Evolutionary conservation across 2,888 invertebrate species (phyloP), one percentile per base, ranked within the genome.

Genomic region (Spicauda simplicius): DNA sequence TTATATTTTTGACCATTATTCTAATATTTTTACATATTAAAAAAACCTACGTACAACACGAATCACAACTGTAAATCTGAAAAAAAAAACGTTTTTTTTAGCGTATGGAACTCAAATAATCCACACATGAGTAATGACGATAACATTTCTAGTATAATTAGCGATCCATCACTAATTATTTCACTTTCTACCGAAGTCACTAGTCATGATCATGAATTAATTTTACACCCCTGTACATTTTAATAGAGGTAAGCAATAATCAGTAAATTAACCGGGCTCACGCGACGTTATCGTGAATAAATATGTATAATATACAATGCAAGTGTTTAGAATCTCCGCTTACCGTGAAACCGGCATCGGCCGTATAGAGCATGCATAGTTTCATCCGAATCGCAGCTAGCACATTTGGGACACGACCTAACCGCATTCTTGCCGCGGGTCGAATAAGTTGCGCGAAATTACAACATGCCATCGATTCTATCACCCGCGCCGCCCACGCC

Each of bases 381-480:
- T 62, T 54, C 41, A 18, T 62, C 33, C 14, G 19, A 54, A 62
- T 61, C 18, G 33, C 33, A 25, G 54, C 54, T 18, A 71, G 64
- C 66, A 65, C 68, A 77, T 76, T 72, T 77, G 75, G 75, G 77
- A 74, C 76, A 71, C 77, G 74, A 77, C 71, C 70, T 76, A 75
- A 72, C 76, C 73, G 74, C 75, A 77, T 79, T 76, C 76, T 72
- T 70, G 69, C 57, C 68, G 69, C 72, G 72, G 72, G 70, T 69
- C 70, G 69, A 70, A 71, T 70, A 74, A 60, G 48, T 60, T 73
- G 73, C 70, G 69, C 70, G 65, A 69, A 69, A 73, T 82, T 81
- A 76, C 81, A 77, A 80, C 78, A 83, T 75, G 73, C 75, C 71
- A 81, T 78, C 72, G 81, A 80, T 81, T 79, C 73, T 77, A 80